Evolutionary conservation across 1,140 invertebrate species (phyloP), one percentile per base, ranked within the genome.

Genomic region (Sipha flava): DNA sequence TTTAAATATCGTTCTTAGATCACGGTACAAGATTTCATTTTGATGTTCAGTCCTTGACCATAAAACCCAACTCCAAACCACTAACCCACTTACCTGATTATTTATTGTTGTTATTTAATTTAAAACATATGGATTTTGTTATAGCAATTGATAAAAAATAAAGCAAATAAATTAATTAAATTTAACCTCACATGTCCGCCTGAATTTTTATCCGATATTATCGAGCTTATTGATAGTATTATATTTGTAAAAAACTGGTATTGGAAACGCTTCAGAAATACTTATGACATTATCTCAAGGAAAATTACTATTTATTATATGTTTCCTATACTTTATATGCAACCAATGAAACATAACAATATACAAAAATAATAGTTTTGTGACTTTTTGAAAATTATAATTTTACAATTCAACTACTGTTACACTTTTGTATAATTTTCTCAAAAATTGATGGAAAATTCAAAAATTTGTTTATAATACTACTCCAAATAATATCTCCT

Each of bases 21-120:
- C 3, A 23, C 40, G n/a, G 23, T 12, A 23, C n/a, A 21, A 23
- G 62, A 66, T 66, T 66, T 66, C 34, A 40, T n/a, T 62, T 12
- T 62, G n/a, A 34, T 34, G 34, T 18, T 40, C 0, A 73, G 21
- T 1, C 47, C 47, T 73, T 73, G 70, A 49, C 29, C 26, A 7
- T 52, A 31, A 4, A n/a, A n/a, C n/a, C 9, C 6, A 34, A 73
- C 4, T 37, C 31, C 14, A 54, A 73, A 31, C 21, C 70, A 73
- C 45, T 73, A 47, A 73, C 47, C 70, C 29, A 54, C 29, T 73
- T 73, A 52, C n/a, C n/a, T n/a, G n/a, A 52, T 54, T 37, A 40
- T 40, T 66, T 21, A 1, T 34, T 23, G 0, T 66, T 34, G 21
- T 66, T 40, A 31, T 40, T 66, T 66, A 21, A 23, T 40, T 66